These are phyloP conservation scores for Cheirogaleus major DNA, from an alignment of 2,797 vertebrate genomes.

Conservation along the genomic window DNA sequence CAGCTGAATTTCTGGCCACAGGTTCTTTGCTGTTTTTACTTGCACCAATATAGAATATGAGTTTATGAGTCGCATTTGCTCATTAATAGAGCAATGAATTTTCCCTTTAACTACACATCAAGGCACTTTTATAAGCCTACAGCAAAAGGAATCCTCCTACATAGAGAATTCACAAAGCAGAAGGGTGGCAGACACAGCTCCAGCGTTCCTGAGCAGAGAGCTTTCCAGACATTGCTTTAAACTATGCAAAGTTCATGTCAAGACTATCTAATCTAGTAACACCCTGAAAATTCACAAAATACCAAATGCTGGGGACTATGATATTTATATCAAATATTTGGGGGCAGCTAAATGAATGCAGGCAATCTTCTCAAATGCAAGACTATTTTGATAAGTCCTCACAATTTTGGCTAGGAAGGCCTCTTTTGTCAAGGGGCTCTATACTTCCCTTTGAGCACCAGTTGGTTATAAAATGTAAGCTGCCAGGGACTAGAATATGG, in stretches of 20 bases:
- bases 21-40: slow-evolving; percentile 31
- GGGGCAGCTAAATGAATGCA: not conserved
- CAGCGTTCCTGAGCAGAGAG: not conserved
- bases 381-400: not conserved
- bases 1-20: not conserved
- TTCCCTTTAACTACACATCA: slow-evolving; percentile 47
- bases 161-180: slow-evolving; percentile 40
- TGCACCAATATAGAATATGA: not conserved
- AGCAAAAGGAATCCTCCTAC: slow-evolving; percentile 51
- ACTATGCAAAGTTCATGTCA: not conserved
- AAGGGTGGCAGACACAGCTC: slow-evolving; percentile 33
- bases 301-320: not conserved
- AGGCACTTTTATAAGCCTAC: slow-evolving; percentile 1
- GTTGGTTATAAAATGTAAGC: not conserved
- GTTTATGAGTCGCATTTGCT: slow-evolving; percentile 51
- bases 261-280: not conserved
- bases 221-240: not conserved
- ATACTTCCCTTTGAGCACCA: not conserved
- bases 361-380: not conserved
- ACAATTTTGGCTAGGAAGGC: not conserved
- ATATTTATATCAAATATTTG: not conserved
- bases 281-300: slow-evolving; percentile 34
- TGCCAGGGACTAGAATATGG: not conserved
- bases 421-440: not conserved
- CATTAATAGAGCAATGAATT: slow-evolving; percentile 38